Percentiles rank a stretch among this genome's conserved stretches.
Conservation (phyloP, 2,888 invertebrate species). For the Athalia circularis region DNA sequence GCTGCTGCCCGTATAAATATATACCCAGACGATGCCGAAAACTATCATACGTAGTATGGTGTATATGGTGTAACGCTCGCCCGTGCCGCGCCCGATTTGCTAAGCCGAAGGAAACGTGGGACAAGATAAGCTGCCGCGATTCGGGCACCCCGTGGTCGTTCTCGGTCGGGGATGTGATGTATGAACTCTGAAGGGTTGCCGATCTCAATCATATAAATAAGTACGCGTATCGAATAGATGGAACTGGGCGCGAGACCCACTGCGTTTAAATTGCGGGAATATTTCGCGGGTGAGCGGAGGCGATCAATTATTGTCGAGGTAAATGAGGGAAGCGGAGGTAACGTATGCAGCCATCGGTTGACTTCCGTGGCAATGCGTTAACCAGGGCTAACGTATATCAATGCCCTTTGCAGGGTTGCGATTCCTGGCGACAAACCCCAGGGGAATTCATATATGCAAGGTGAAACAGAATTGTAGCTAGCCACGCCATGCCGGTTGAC, state of each 20-base stretch:
- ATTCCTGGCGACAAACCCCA: slow-evolving; percentile 34
- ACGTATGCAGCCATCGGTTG: slow-evolving; percentile 64
- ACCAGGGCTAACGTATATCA: slow-evolving; percentile 32
- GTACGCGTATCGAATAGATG: slow-evolving; percentile 1
- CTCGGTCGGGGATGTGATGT: not conserved
- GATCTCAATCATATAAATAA: not conserved
- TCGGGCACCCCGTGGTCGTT: not conserved
- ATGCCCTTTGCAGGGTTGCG: slow-evolving; percentile 22
- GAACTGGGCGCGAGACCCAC: not conserved
- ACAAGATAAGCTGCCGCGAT: not conserved
- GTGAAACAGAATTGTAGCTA: slow-evolving; percentile 34
- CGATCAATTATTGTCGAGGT: slow-evolving; percentile 24
- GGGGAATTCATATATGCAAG: slow-evolving; percentile 32
- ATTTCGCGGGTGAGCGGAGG: not conserved
- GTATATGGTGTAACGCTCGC: not conserved
- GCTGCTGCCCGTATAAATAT: slow-evolving; percentile 35
- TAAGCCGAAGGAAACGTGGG: slow-evolving; percentile 10
- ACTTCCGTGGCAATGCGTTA: slow-evolving; percentile 66
- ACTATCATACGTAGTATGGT: slow-evolving; percentile 17
- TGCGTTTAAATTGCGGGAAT: not conserved
- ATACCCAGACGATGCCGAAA: slow-evolving; percentile 37
- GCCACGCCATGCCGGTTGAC: slow-evolving; percentile 18
- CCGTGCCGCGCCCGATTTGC: not conserved
- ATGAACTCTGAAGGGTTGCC: slow-evolving; percentile 9
- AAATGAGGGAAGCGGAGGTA: slow-evolving; percentile 49